Evolutionary conservation across 1,140 invertebrate genomes (phyloP), one percentile per base, ranked within the genome.

Genomic region (Ridgeia piscesae): DNA sequence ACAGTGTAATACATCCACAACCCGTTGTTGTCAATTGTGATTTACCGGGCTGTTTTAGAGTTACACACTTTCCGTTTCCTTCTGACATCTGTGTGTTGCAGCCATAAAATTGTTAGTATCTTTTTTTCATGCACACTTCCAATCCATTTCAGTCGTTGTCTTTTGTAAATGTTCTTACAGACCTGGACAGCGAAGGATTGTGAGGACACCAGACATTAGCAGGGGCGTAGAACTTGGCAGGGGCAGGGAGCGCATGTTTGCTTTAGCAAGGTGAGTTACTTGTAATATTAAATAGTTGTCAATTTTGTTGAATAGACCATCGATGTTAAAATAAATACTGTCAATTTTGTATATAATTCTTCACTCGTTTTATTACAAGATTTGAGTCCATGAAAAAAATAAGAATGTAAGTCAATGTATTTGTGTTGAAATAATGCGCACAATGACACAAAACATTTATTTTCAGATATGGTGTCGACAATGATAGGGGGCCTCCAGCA

Each of bases 221-320:
- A 42, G 42, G 91, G 91, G 88, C 77, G 91, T n/a, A 92, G 94
- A 93, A 89, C 92, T 77, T 77, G 58, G 35, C 91, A 94, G 94
- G 93, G 94, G 94, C 93, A 94, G 94, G 93, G 94, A 93, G 77
- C 91, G 94, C 90, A 91, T 94, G 17, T 94, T 94, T 92, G 93
- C 91, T 91, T 89, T 93, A 31, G 94, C 94, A 50, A 94, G 93
- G 94, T 94, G 92, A 35, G 92, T 90, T n/a, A 31, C 6, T 77
- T 58, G 11, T 50, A 33, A 35, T 8, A 89, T 17, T 90, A 17
- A 48, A 2, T 34, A 35, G 14, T 92, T 88, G 9, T 34, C 33
- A 88, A 33, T 42, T 58, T 92, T 31, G 35, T 48, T 58, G 0
- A 50, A 89, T 34, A 50, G 89, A 0, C n/a, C 31, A 33, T 90